Conservation (phyloP, 2,888 invertebrate species). For the Neoaliturus tenellus region DNA sequence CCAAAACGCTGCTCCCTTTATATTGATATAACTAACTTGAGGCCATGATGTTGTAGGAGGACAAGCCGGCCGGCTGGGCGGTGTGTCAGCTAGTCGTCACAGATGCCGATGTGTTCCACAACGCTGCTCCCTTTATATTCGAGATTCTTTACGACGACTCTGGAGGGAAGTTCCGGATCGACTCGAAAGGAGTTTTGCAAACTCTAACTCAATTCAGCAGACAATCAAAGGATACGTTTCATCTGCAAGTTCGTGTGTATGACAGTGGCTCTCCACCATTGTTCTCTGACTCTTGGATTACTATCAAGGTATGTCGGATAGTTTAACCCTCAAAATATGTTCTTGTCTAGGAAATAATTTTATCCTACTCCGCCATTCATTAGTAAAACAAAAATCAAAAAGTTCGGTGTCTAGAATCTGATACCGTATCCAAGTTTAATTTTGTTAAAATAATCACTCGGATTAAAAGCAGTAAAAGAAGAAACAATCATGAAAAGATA, state of each 20-base stretch:
- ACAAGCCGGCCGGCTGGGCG: conserved; percentile 87
- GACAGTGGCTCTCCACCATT: conserved; percentile 95
- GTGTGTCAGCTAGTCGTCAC: conserved; percentile 88
- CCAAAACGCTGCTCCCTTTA: not conserved
- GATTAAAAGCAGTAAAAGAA: too few relatives aligned
- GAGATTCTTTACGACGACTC: conserved; percentile 94
- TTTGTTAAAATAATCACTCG: too few relatives aligned
- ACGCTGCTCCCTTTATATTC: conserved; percentile 93
- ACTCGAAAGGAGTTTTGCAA: conserved; percentile 89
- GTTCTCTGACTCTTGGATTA: conserved; percentile 90
- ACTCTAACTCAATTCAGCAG: conserved; percentile 92
- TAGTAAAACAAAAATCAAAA: too few relatives aligned
- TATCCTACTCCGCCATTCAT: too few relatives aligned
- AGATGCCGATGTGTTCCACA: conserved; percentile 91
- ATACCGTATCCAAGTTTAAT: too few relatives aligned
- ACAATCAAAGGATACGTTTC: conserved; percentile 86
- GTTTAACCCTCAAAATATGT: too few relatives aligned
- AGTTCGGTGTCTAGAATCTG: too few relatives aligned
- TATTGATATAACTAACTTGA: not conserved
- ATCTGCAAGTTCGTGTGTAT: conserved; percentile 90
- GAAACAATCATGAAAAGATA: too few relatives aligned
- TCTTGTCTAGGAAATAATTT: too few relatives aligned
- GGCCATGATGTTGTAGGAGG: conserved; percentile 80
- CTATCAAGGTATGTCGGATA: conserved; percentile 72
- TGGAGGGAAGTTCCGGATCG: conserved; percentile 89